A percentile compares a stretch with the other conserved stretches of the same genome.
Conservation (phyloP, 2,113 vertebrate species). For the Oreocharis arfaki region DNA sequence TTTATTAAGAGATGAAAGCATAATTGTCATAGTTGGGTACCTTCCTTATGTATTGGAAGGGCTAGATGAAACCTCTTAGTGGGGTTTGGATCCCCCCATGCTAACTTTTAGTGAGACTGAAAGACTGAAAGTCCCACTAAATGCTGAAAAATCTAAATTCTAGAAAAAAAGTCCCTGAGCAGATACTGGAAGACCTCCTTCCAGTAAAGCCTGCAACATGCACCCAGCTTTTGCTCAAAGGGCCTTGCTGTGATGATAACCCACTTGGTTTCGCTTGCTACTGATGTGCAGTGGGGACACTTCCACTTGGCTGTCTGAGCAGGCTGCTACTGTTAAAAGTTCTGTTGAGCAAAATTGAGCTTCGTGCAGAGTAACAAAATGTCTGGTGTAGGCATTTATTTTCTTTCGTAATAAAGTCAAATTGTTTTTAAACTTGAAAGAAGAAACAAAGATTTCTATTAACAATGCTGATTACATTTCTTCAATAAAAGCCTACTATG, state of each 20-base stretch:
- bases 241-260: slow-evolving; percentile 47
- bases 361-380: not conserved
- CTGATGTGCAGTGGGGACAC: slow-evolving; percentile 35
- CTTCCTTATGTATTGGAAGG: not conserved
- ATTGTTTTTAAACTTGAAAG: not conserved
- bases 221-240: not conserved
- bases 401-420: not conserved
- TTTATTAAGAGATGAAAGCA: not conserved
- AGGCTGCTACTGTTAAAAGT: not conserved
- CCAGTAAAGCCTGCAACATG: not conserved
- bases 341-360: not conserved
- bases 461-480: not conserved
- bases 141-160: not conserved
- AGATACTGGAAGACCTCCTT: not conserved
- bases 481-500: not conserved
- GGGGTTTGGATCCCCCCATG: not conserved
- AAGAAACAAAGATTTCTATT: not conserved
- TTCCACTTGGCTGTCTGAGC: slow-evolving; percentile 68
- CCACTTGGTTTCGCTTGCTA: slow-evolving; percentile 51
- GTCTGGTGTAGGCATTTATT: not conserved
- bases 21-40: not conserved
- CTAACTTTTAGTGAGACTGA: not conserved
- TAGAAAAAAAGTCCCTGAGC: not conserved
- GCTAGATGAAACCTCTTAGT: not conserved
- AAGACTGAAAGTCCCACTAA: not conserved